phyloP scores from a whole-genome alignment of 2,113 vertebrate genomes.

The Urocolius indicus region DNA sequence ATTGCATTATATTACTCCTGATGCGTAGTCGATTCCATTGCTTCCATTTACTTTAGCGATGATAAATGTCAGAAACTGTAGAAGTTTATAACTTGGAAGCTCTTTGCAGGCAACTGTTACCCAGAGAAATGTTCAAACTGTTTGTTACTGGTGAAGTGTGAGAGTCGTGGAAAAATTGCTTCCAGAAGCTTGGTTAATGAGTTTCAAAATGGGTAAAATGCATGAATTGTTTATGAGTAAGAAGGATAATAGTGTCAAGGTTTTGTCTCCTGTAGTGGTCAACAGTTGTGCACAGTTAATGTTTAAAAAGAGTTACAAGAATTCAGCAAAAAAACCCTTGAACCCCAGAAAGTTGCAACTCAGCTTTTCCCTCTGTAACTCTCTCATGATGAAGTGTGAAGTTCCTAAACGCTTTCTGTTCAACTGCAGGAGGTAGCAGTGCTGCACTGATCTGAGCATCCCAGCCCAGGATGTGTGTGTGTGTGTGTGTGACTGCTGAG shows the following conservation, averaged over 20 bases:
- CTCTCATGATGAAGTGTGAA: neutral
- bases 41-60: slow-evolving; percentile 70
- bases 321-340: neutral
- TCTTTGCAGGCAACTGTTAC: slow-evolving; percentile 51
- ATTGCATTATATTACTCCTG: slow-evolving; percentile 62
- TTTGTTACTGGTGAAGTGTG: slow-evolving; percentile 24
- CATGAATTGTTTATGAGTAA: slow-evolving; percentile 42
- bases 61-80: slow-evolving; percentile 57
- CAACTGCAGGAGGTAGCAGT: neutral
- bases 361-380: neutral
- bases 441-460: neutral
- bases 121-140: slow-evolving; percentile 35
- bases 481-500: neutral
- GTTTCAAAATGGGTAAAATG: slow-evolving; percentile 36
- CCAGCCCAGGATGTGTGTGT: neutral
- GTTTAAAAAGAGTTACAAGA: slow-evolving; percentile 35
- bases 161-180: slow-evolving; percentile 22
- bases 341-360: neutral
- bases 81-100: slow-evolving; percentile 61
- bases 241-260: neutral
- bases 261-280: neutral
- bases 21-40: slow-evolving; percentile 59
- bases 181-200: slow-evolving; percentile 30
- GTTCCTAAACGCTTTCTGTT: neutral
- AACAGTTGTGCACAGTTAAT: neutral